Evolutionary conservation across 2,113 vertebrate genomes (phyloP), one percentile per base, ranked within the genome.

Genomic region (Engystomops pustulosus): DNA sequence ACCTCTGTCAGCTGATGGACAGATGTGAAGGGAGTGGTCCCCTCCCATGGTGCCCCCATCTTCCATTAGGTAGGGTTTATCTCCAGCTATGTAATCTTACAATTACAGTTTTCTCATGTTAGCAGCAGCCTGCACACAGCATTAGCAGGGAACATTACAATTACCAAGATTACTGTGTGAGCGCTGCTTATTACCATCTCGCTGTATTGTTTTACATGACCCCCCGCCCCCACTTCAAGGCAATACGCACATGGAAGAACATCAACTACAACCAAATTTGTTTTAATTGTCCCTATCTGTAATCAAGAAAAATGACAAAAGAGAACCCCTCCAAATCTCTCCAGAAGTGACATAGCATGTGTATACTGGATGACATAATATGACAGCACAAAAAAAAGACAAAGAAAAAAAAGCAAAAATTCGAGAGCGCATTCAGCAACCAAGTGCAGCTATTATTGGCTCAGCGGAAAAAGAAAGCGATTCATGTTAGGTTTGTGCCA

Each of bases 11-110:
- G 74, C 23, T 32, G 60, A 44, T 70, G 44, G 41, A 79, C 62
- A 69, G 44, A 68, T 65, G 47, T 44, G 32, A 78, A 18, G 32
- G 25, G 34, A 36, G 68, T 18, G 23, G 18, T 38, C n/a, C 23
- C 82, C 75, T 85, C 74, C 62, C 65, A 44, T 45, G 32, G 34
- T 70, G 62, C 72, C 75, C 74, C 45, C 20, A 44, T 85, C 62
- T 32, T 79, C 70, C 83, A 85, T 85, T 85, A 85, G 83, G 83
- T 79, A 85, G 18, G 75, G 23, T 70, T 79, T 85, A 69, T 79
- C 60, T 79, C 83, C 74, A 70, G 75, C 74, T 79, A 85, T 85
- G 62, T 85, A 85, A 85, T 85, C 83, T 85, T 85, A 85, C 83
- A 85, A 85, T 85, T 85, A 85, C 62, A 79, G 83, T 67, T 85